Base-by-base conservation (phyloP, 2,888 invertebrate genomes). In the Epirrhoe alternata region DNA sequence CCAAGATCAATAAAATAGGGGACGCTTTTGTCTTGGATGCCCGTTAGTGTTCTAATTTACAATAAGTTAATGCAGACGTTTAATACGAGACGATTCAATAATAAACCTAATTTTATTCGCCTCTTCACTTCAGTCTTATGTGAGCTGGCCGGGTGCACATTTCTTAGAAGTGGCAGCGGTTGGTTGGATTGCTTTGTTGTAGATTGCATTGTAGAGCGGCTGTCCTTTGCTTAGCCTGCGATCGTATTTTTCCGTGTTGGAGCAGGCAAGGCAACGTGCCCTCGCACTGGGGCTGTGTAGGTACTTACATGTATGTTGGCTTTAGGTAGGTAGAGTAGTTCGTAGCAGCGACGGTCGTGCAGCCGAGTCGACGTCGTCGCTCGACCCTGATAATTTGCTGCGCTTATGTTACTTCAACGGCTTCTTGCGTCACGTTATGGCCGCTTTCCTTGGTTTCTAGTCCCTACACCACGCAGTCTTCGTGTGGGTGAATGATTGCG, bases 351-450 rank as follows among this genome's bases (percentile, higher is more conserved):
- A 74, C 82, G 77, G 78, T 81, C 86, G 86, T 81, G 84, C 86
- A 80, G 85, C 82, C 84, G 82, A 82, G 83, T 81, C 86, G 85
- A 77, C 87, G 86, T 78, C 88, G 87, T 84, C 87, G 87, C 82
- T 83, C 89, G 91, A 86, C 92, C 91, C 90, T 92, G 92, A 90
- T 92, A 89, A 90, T 90, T 90, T 90, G 87, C 92, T 91, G 90
- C 89, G 89, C 91, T 90, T 89, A 90, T 86, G 89, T 89, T 91
- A 90, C 90, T 92, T 92, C 90, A 90, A 92, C 87, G 92, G 92
- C 92, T 92, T 92, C 92, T 92, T 91, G 84, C 89, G 86, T 88
- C 90, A 89, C 85, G 79, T 81, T 80, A 83, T 77, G 83, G 75
- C 85, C 83, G 82, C 86, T 87, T 90, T 87, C 84, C 86, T 86